phyloP scores from a whole-genome alignment of 2,797 vertebrate species.

The Lithobates pipiens region DNA sequence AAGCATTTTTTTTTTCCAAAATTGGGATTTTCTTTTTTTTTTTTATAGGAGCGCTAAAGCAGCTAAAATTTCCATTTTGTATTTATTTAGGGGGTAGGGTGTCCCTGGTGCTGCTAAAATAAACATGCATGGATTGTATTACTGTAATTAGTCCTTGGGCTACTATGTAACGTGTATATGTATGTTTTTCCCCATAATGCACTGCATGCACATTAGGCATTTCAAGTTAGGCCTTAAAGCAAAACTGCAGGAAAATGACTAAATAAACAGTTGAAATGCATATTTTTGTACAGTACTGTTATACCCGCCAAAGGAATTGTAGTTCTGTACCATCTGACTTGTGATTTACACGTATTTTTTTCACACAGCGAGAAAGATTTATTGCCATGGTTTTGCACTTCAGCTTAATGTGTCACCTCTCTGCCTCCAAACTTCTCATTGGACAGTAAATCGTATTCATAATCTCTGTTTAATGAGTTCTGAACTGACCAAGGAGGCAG shows the following conservation, averaged over 20 bases:
- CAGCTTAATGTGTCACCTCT: too few relatives aligned
- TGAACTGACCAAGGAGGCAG: too few relatives aligned
- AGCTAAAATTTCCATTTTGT: background rate
- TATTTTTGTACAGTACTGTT: too few relatives aligned
- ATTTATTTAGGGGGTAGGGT: slow-evolving; percentile 16
- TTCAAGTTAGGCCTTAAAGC: background rate
- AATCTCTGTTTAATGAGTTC: too few relatives aligned
- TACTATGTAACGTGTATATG: background rate
- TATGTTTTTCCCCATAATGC: background rate
- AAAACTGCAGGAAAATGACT: background rate
- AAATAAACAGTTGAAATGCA: too few relatives aligned
- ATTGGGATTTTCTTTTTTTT: slow-evolving; percentile 3
- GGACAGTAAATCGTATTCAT: too few relatives aligned
- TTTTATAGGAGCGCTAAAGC: slow-evolving; percentile 4
- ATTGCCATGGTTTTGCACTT: too few relatives aligned
- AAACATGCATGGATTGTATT: slow-evolving; percentile 29
- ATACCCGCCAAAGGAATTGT: too few relatives aligned
- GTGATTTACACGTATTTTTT: background rate
- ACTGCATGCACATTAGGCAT: background rate
- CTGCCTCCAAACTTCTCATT: too few relatives aligned
- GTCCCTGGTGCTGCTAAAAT: slow-evolving; percentile 11
- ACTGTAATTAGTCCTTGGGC: background rate
- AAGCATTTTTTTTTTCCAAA: background rate
- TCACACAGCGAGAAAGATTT: background rate
- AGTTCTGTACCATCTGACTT: background rate